Conservation (phyloP, 2,888 invertebrate genomes). For the Meiosimyza platycephala region DNA sequence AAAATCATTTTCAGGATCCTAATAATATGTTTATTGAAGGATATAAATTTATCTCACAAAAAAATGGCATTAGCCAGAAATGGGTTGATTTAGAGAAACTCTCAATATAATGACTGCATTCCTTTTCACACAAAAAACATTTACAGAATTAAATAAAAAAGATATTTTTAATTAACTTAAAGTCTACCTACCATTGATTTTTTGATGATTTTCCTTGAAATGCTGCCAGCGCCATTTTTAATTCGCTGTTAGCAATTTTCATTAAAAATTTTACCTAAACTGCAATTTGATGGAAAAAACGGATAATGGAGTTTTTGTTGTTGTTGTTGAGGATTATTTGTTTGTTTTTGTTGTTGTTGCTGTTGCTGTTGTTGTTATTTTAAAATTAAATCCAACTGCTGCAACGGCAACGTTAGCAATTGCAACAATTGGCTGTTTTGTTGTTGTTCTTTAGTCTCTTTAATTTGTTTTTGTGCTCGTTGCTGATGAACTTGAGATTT, state of each 20-base stretch:
- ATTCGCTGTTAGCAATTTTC: constrained; percentile 10
- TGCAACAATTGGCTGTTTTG: constrained; percentile 34
- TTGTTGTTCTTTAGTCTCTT: constrained; percentile 21
- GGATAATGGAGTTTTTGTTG: constrained; percentile 9
- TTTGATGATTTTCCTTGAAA: not conserved
- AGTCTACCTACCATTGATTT: constrained; percentile 16
- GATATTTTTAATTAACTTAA: too few relatives aligned
- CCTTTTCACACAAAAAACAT: too few relatives aligned
- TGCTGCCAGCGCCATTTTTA: not conserved
- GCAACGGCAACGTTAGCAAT: constrained; percentile 46
- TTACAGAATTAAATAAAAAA: too few relatives aligned
- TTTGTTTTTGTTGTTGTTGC: constrained; percentile 24
- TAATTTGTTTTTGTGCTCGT: constrained; percentile 26
- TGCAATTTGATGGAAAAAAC: constrained; percentile 20
- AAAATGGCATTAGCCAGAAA: too few relatives aligned
- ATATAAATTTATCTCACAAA: too few relatives aligned
- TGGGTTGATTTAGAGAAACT: too few relatives aligned
- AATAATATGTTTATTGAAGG: too few relatives aligned
- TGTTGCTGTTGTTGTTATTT: constrained; percentile 37
- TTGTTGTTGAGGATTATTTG: not conserved
- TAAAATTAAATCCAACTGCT: constrained; percentile 41
- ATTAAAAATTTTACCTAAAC: not conserved
- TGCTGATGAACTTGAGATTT: constrained; percentile 37
- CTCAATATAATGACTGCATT: too few relatives aligned
- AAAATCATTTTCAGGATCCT: too few relatives aligned